A percentile compares a stretch with the other conserved stretches of the same genome.
These are phyloP conservation scores for Gambusia affinis DNA, from an alignment of 2,113 vertebrate genomes.

Conservation along the genomic window DNA sequence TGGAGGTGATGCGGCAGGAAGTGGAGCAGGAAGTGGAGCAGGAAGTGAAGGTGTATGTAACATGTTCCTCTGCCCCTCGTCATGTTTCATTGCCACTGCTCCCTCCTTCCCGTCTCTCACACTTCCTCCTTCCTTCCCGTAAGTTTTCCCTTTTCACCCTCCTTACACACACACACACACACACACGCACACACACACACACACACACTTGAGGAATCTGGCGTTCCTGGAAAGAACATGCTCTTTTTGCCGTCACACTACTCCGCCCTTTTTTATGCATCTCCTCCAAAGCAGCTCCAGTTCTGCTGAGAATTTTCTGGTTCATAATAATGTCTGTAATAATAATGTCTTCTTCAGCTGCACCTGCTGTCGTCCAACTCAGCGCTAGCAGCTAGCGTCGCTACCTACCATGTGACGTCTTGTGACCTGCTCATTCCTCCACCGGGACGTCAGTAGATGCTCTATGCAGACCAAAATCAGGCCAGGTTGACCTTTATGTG, in stretches of 20 bases:
- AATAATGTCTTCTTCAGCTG: too few species aligned
- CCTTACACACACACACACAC: neutral
- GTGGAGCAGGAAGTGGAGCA: neutral
- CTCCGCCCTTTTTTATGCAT: too few species aligned
- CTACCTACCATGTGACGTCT: too few species aligned
- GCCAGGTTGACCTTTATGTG: too few species aligned
- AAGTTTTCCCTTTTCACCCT: slow-evolving; percentile 52
- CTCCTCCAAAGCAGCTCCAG: too few species aligned
- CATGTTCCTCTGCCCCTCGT: slow-evolving; percentile 9
- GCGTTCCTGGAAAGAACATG: slow-evolving; percentile 11
- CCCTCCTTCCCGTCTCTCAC: slow-evolving; percentile 45
- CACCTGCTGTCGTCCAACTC: too few species aligned
- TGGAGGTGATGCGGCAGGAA: neutral
- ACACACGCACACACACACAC: neutral
- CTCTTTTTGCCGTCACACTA: neutral
- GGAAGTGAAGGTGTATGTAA: slow-evolving; percentile 8
- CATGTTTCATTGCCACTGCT: neutral
- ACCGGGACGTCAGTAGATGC: too few species aligned
- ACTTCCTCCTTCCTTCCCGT: slow-evolving; percentile 63
- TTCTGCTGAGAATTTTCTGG: too few species aligned
- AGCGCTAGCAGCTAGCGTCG: too few species aligned
- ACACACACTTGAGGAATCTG: neutral
- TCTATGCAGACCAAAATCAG: too few species aligned
- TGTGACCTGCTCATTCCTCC: too few species aligned
- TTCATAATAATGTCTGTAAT: too few species aligned